phyloP scores from a whole-genome alignment of 2,888 invertebrate species.

The Limnephilus lunatus region DNA sequence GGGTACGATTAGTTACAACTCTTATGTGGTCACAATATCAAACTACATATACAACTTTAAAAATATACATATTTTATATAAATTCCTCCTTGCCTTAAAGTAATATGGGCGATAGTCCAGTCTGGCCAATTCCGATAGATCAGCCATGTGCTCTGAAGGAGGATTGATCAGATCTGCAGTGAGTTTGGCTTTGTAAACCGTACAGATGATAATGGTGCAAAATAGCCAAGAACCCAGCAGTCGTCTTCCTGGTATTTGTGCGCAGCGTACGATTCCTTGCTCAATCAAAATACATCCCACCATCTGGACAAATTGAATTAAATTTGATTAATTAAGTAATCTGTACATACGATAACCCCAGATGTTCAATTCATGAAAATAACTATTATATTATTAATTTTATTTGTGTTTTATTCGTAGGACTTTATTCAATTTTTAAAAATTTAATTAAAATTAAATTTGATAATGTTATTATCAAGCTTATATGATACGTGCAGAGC shows the following conservation, averaged over 20 bases:
- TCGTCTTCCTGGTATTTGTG: constrained; percentile 51
- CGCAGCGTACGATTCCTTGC: constrained; percentile 46
- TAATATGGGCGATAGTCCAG: constrained; percentile 50
- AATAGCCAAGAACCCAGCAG: constrained; percentile 61
- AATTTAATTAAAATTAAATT: no score
- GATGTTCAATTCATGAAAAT: no score
- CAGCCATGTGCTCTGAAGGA: background rate
- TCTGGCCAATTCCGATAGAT: constrained; percentile 47
- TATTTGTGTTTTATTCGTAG: no score
- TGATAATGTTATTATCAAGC: no score
- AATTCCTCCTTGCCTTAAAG: background rate
- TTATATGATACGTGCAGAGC: no score
- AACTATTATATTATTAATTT: no score
- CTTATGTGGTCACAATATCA: no score
- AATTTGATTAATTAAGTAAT: background rate
- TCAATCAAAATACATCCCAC: constrained; percentile 57
- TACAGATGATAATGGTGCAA: constrained; percentile 63
- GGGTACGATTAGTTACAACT: no score
- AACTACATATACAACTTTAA: no score
- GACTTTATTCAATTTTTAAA: no score
- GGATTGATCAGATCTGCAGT: constrained; percentile 56
- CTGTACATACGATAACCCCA: no score
- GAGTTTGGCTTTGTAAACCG: constrained; percentile 63
- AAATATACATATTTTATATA: no score
- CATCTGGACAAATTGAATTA: constrained; percentile 23